These are phyloP conservation scores for Thymelicus sylvestris DNA, from an alignment of 2,888 invertebrate species.

Conservation along the genomic window DNA sequence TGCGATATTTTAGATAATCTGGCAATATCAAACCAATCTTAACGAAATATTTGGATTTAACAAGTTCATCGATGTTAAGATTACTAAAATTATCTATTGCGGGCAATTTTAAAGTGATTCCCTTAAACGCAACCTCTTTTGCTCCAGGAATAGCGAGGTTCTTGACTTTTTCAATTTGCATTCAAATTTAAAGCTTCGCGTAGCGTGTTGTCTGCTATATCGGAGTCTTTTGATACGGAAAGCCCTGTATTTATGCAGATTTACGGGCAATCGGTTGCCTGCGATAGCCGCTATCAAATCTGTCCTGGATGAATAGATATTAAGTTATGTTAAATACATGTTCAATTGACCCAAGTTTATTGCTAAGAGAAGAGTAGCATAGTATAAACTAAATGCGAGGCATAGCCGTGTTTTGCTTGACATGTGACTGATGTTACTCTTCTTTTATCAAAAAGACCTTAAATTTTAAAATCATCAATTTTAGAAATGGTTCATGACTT, in stretches of 20 bases:
- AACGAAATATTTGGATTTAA: too few relatives aligned
- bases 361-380: not conserved
- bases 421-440: too few relatives aligned
- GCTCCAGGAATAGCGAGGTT: slow-evolving; percentile 9
- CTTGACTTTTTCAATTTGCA: slow-evolving; percentile 29
- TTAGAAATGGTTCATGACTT: too few relatives aligned
- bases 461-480: too few relatives aligned
- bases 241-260: slow-evolving; percentile 27
- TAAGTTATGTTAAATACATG: slow-evolving; percentile 7
- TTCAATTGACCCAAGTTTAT: slow-evolving; percentile 10
- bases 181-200: slow-evolving; percentile 18
- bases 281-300: slow-evolving; percentile 25
- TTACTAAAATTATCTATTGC: too few relatives aligned
- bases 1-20: too few relatives aligned
- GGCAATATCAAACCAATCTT: too few relatives aligned
- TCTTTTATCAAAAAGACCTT: too few relatives aligned
- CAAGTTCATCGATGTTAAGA: too few relatives aligned
- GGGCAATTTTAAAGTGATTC: not conserved
- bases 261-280: slow-evolving; percentile 18
- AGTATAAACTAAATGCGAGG: not conserved
- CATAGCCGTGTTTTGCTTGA: too few relatives aligned
- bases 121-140: too few relatives aligned
- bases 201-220: slow-evolving; percentile 23
- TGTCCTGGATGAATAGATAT: slow-evolving; percentile 14
- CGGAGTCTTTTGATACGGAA: slow-evolving; percentile 17